Evolutionary conservation across 2,888 invertebrate genomes (phyloP).

Genomic region (Hedya salicella): DNA sequence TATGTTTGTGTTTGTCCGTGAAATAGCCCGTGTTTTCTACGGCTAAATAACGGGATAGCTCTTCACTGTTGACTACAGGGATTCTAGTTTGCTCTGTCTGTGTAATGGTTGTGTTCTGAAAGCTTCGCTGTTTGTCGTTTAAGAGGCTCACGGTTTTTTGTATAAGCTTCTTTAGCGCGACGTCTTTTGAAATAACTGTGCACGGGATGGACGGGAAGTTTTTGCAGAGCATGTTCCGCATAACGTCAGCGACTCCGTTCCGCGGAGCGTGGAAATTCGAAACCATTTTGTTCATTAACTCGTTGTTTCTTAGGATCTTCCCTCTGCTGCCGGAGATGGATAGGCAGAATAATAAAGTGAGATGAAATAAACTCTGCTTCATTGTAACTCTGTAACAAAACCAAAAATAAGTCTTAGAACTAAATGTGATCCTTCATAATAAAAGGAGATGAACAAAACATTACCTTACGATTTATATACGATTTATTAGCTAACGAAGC

Average conservation of each 20-base stretch:
- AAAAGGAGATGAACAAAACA: not conserved
- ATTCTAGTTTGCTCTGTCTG: slow-evolving; percentile 59
- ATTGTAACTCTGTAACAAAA: slow-evolving; percentile 19
- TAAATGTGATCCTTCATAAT: not conserved
- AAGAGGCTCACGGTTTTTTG: slow-evolving; percentile 72
- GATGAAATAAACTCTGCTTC: slow-evolving; percentile 15
- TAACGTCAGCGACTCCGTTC: slow-evolving; percentile 54
- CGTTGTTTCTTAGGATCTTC: slow-evolving; percentile 73
- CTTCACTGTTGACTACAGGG: slow-evolving; percentile 69
- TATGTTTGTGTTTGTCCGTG: slow-evolving; percentile 22
- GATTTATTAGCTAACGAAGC: too few relatives aligned
- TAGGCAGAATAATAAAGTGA: slow-evolving; percentile 8
- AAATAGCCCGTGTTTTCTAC: slow-evolving; percentile 55
- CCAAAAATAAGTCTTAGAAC: too few relatives aligned
- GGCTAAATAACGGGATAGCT: slow-evolving; percentile 65
- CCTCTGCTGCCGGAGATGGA: slow-evolving; percentile 43
- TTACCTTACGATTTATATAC: not conserved
- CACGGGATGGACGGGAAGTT: slow-evolving; percentile 76
- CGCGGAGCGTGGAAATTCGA: slow-evolving; percentile 63
- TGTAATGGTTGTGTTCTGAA: slow-evolving; percentile 58
- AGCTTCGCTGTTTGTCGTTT: slow-evolving; percentile 60
- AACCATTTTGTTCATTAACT: slow-evolving; percentile 73
- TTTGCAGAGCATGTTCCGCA: slow-evolving; percentile 74
- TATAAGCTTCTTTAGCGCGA: slow-evolving; percentile 63
- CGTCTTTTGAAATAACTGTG: slow-evolving; percentile 65